These are phyloP conservation scores for Teinopalpus imperialis DNA, from an alignment of 2,888 invertebrate genomes.

Conservation along the genomic window DNA sequence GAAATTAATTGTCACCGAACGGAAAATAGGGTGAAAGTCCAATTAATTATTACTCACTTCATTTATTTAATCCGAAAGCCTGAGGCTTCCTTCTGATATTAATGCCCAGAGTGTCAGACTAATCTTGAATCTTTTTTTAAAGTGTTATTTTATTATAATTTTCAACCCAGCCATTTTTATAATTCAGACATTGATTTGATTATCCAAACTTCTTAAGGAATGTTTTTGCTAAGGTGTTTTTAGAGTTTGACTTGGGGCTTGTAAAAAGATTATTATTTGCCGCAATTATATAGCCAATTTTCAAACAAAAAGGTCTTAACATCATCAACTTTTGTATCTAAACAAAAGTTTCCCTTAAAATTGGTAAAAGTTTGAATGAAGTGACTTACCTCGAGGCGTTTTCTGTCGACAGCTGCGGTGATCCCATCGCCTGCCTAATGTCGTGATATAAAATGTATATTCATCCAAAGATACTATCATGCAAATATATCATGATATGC, in stretches of 20 bases:
- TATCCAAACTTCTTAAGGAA: slow-evolving; percentile 9
- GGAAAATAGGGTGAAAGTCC: slow-evolving; percentile 81
- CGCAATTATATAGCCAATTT: slow-evolving; percentile 55
- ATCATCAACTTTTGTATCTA: slow-evolving; percentile 62
- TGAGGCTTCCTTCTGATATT: slow-evolving; percentile 70
- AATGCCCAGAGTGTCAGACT: slow-evolving; percentile 65
- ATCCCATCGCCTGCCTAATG: slow-evolving; percentile 71
- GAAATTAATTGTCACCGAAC: slow-evolving; percentile 82
- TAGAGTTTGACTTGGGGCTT: slow-evolving; percentile 31
- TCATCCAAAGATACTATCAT: slow-evolving; percentile 53
- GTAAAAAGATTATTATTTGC: slow-evolving; percentile 50
- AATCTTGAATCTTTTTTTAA: slow-evolving; percentile 55
- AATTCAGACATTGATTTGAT: slow-evolving; percentile 26
- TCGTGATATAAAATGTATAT: slow-evolving; percentile 66
- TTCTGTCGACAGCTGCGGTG: slow-evolving; percentile 72
- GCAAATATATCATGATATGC: slow-evolving; percentile 47
- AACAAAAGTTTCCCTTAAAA: slow-evolving; percentile 66
- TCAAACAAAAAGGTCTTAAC: slow-evolving; percentile 60
- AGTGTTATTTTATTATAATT: slow-evolving; percentile 35
- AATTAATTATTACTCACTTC: slow-evolving; percentile 82
- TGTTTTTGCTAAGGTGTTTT: slow-evolving; percentile 8
- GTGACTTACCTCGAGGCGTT: slow-evolving; percentile 71
- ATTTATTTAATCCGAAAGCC: slow-evolving; percentile 77
- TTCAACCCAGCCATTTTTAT: slow-evolving; percentile 40
- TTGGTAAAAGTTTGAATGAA: slow-evolving; percentile 76